Evolutionary conservation across 1,140 invertebrate genomes (phyloP).

Genomic region (Magallana ariakensis): DNA sequence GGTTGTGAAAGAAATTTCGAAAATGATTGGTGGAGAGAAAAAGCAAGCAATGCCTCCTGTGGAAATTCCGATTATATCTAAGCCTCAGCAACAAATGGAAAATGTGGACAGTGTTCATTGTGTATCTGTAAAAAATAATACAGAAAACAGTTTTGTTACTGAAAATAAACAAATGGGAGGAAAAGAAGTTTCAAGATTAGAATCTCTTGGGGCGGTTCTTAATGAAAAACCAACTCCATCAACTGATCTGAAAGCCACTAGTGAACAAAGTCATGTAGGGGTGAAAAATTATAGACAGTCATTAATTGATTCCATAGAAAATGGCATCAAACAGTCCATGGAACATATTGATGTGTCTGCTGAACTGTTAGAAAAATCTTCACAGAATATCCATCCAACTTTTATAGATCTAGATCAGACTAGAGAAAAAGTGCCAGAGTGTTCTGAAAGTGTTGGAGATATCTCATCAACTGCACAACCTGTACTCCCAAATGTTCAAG

Average conservation of each 20-base stretch:
- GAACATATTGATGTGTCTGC: slow-evolving; percentile 23
- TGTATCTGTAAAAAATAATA: background rate
- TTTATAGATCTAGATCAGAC: background rate
- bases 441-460: background rate
- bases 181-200: background rate
- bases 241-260: background rate
- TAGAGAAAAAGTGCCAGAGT: background rate
- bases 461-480: background rate
- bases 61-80: background rate
- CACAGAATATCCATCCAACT: background rate
- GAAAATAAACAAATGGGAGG: too few species aligned
- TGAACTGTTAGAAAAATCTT: slow-evolving; percentile 6
- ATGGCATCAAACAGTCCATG: slow-evolving; percentile 16
- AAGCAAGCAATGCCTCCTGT: background rate
- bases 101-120: background rate
- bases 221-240: background rate
- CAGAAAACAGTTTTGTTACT: background rate
- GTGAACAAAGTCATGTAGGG: background rate
- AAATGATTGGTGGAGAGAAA: background rate
- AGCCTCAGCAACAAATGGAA: background rate
- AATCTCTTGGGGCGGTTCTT: background rate
- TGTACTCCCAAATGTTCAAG: background rate
- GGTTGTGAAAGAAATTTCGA: background rate
- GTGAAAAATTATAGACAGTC: slow-evolving; percentile 3
- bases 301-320: slow-evolving; percentile 18